Evolutionary conservation across 1,140 invertebrate genomes (phyloP), one percentile per base, ranked within the genome.

Genomic region (Chionoecetes opilio): DNA sequence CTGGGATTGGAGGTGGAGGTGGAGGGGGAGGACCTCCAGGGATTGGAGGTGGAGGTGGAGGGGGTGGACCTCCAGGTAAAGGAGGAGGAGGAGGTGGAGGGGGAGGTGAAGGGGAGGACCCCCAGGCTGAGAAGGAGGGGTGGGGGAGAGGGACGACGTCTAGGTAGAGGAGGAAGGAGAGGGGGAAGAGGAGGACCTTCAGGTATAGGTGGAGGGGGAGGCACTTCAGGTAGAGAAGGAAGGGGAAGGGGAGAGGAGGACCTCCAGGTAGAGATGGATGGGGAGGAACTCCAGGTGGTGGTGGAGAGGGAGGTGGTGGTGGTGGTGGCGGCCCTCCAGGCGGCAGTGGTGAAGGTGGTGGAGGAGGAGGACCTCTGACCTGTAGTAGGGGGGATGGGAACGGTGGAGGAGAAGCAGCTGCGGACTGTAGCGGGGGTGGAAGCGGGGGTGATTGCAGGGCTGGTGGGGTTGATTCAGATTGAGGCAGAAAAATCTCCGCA

Each of bases 351-450:
- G 95, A 53, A 0, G 92, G 92, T 31, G 82, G 91, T 34, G 94
- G 84, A 75, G 63, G 41, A 26, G 29, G n/a, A 82, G n/a, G 34
- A 21, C 11, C 32, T 29, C 11, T 11, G 0, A 17, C 26, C 29
- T 29, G 26, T 31, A 97, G 97, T 8, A 97, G 97, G 26, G 97
- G 96, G 29, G 97, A 97, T 97, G 96, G 97, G 97, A 94, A 97
- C 97, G 95, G 37, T 0, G 53, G 86, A 5, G 85, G 26, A 90
- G 82, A 32, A 87, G 38, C 31, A 63, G 41, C 35, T 26, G 21
- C 34, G 21, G 29, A 37, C 34, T 38, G 31, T 31, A 26, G 89
- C 26, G 84, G 84, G 3, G 35, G 87, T 14, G 29, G 32, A 34
- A 32, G 90, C 29, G 90, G 53, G n/a, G 90, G 29, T 17, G 92